Evolutionary conservation across 1,140 invertebrate species (phyloP).

Genomic region (Cyphomyrmex costatus): DNA sequence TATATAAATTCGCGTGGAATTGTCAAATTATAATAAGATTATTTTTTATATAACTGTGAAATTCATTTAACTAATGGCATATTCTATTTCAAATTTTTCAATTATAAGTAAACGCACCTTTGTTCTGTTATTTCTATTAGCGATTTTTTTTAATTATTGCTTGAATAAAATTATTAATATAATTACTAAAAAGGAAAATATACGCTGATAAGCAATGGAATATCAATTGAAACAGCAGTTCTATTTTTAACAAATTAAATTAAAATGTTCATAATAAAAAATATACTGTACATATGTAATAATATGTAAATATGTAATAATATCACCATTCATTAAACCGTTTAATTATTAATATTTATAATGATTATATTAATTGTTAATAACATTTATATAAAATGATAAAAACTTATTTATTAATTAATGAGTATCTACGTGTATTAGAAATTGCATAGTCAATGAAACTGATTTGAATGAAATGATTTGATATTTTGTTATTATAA

Average conservation of each 20-base stretch:
- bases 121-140: conserved; percentile 9
- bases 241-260: conserved; percentile 4
- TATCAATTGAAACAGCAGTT: neutral
- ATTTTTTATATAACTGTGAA: conserved; percentile 10
- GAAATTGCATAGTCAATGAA: conserved; percentile 24
- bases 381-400: conserved; percentile 14
- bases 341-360: conserved; percentile 43
- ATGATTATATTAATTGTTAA: conserved; percentile 26
- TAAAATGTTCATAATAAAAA: neutral
- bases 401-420: conserved; percentile 33
- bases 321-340: neutral
- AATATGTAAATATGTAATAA: conserved; percentile 39
- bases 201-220: neutral
- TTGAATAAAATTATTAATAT: conserved; percentile 9
- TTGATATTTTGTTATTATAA: neutral
- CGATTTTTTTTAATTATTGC: neutral
- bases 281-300: neutral
- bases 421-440: conserved; percentile 14
- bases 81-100: neutral
- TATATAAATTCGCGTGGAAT: conserved; percentile 25
- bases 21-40: conserved; percentile 1
- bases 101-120: neutral
- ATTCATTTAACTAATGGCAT: neutral
- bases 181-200: neutral
- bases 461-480: no score